Evolutionary conservation across 1,140 invertebrate species (phyloP).

Genomic region (Schlechtendalia chinensis): DNA sequence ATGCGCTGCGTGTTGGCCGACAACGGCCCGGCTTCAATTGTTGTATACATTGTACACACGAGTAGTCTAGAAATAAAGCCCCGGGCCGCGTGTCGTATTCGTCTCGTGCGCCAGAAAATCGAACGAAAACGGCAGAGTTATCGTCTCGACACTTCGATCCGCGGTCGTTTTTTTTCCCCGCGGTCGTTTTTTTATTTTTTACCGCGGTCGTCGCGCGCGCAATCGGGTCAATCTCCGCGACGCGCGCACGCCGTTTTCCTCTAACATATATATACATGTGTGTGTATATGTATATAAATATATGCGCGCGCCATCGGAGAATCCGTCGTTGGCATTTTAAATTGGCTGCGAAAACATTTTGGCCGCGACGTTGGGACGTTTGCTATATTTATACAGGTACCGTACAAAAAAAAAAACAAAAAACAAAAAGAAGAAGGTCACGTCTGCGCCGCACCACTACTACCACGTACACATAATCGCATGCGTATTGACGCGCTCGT

Average conservation of each 20-base stretch:
- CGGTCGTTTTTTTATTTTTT: too few relatives aligned
- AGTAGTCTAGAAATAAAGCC: conserved; percentile 14
- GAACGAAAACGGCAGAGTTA: not conserved
- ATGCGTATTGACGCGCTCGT: too few relatives aligned
- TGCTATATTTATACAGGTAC: conserved; percentile 28
- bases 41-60: not conserved
- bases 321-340: conserved; percentile 40
- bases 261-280: too few relatives aligned
- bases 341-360: conserved; percentile 45
- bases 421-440: too few relatives aligned
- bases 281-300: too few relatives aligned
- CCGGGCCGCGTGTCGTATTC: not conserved
- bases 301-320: not conserved
- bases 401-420: too few relatives aligned
- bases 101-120: too few relatives aligned
- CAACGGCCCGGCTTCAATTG: not conserved
- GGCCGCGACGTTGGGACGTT: conserved; percentile 19
- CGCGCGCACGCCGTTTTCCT: too few relatives aligned
- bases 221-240: too few relatives aligned
- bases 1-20: not conserved
- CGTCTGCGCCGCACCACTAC: not conserved
- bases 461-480: too few relatives aligned
- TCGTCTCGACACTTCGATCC: not conserved
- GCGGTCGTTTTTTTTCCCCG: too few relatives aligned
- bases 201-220: too few relatives aligned